phyloP scores from a whole-genome alignment of 2,113 vertebrate genomes.

The Opisthocomus hoazin region DNA sequence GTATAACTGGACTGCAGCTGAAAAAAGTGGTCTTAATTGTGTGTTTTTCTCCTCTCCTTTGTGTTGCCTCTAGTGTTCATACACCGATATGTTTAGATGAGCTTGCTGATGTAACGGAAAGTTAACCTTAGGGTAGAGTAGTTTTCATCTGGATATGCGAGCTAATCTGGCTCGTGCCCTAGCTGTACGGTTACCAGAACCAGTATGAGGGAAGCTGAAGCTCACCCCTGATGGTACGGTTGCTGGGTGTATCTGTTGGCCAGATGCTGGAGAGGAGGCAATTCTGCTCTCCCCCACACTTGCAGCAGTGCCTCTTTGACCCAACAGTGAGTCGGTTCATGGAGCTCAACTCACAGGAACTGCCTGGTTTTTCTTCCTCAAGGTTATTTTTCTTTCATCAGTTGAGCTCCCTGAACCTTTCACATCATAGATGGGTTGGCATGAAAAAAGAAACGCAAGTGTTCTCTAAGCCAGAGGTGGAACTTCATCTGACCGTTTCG shows the following conservation, averaged over 20 bases:
- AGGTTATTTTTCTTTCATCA: neutral
- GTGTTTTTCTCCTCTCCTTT: neutral
- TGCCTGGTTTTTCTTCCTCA: neutral
- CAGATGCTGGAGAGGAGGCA: neutral
- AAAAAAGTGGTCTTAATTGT: neutral
- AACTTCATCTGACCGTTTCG: accelerated
- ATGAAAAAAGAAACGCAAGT: neutral
- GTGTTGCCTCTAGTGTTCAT: neutral
- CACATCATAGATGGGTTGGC: neutral
- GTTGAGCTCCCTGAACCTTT: neutral
- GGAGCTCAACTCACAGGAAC: neutral
- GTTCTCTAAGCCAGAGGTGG: neutral
- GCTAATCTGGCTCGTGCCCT: neutral
- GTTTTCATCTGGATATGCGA: neutral
- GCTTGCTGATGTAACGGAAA: neutral
- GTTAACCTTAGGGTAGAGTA: neutral
- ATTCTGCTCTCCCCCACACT: neutral
- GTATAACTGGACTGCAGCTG: neutral
- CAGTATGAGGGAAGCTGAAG: neutral
- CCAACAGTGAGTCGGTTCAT: neutral
- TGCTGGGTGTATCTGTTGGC: neutral
- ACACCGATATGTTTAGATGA: neutral
- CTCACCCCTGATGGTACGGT: accelerated
- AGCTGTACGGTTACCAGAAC: neutral
- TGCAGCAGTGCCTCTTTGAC: neutral